Base-by-base conservation (phyloP, 2,113 vertebrate species). In the Tursiops truncatus region DNA sequence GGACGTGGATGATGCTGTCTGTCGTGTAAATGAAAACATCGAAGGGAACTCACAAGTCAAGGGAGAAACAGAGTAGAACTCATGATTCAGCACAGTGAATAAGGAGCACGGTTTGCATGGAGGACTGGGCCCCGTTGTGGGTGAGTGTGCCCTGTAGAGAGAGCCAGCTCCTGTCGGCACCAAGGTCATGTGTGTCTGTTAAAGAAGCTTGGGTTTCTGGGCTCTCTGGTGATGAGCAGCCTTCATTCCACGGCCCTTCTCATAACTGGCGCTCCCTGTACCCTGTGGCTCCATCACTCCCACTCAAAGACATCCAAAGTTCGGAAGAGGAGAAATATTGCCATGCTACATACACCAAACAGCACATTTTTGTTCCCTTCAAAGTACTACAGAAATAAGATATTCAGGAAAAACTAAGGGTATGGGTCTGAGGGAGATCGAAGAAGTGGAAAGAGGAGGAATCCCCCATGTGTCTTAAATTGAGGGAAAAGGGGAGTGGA, bases 261-360 rank as follows among this genome's bases (percentile, higher is more conserved):
- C 62, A 41, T 56, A 79, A 17, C 41, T 4, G 26, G 67, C n/a
- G 9, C 44, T 71, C 50, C 21, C 41, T 67, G 38, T 38, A 38
- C 38, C 38, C 38, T 38, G 38, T 38, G 38, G 9, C 44, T 71
- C 50, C 21, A 47, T 67, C 13, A 0, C 73, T 63, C 36, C 62
- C 73, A 56, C 28, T n/a, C 38, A 85, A 84, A 70, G 65, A 25
- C 73, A 60, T 81, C 36, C 33, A 9, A 79, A 62, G 71, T 95
- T 86, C 85, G 47, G 84, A 93, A 89, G 53, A 23, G 84, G 76
- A 80, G 65, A 89, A 81, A 79, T 13, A 53, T 14, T 31, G 17
- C 18, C 6, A 2, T 38, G 15, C 56, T 7, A 31, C 62, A 77
- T 92, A 38, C 0, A 82, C 15, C n/a, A 56, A 41, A 58, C 13